Percentiles rank a stretch among this genome's conserved stretches.
phyloP scores from a whole-genome alignment of 2,797 vertebrate genomes.

The Rhynchotus rufescens region DNA sequence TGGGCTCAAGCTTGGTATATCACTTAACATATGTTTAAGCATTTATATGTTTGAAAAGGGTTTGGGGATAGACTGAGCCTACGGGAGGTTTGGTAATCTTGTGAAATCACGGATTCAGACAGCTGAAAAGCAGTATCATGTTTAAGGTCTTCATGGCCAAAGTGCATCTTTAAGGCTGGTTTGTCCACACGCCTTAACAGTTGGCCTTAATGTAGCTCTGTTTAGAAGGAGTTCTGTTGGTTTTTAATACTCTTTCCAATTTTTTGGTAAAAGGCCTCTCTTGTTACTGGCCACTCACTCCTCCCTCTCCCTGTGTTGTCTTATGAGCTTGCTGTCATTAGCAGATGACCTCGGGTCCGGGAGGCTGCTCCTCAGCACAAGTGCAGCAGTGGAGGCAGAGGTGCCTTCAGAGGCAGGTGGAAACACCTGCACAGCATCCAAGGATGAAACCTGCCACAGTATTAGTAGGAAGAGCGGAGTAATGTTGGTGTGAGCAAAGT shows the following conservation, averaged over 20 bases:
- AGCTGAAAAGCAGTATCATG: neutral
- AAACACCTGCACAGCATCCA: neutral
- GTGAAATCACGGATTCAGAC: neutral
- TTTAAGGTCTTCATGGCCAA: neutral
- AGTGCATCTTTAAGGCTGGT: neutral
- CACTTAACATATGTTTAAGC: neutral
- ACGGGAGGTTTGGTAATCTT: neutral
- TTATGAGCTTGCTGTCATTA: neutral
- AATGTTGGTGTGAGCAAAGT: neutral
- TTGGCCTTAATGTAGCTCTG: neutral
- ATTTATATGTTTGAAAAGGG: no score
- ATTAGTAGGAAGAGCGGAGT: neutral
- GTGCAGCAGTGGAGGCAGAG: neutral
- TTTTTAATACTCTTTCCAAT: neutral
- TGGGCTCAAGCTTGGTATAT: neutral
- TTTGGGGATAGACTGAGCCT: neutral
- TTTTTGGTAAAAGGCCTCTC: neutral
- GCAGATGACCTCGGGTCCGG: neutral
- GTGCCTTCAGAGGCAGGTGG: neutral
- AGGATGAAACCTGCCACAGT: neutral
- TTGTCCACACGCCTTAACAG: neutral
- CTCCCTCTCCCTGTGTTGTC: neutral
- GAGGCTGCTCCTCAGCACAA: neutral
- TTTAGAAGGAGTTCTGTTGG: neutral
- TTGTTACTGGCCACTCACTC: neutral